Base-by-base conservation (phyloP, 2,888 invertebrate species). In the Hybos culiciformis region DNA sequence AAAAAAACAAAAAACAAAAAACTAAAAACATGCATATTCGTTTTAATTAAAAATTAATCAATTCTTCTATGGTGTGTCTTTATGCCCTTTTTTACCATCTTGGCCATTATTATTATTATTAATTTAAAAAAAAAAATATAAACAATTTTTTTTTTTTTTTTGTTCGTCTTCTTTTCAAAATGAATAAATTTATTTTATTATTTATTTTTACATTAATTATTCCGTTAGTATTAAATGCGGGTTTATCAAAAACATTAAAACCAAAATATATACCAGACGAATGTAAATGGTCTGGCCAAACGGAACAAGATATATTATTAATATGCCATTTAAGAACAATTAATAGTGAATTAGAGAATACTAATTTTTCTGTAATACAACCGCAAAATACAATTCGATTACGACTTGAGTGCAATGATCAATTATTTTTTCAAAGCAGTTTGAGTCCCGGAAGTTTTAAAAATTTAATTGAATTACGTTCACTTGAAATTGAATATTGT, bases 201-300 rank as follows among this genome's bases (percentile, higher is more conserved):
- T 26, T 26, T 26, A 12, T n/a, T n/a, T n/a, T n/a, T n/a, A n/a
- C n/a, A n/a, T n/a, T n/a, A n/a, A n/a, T n/a, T 32, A 19, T 36
- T 36, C 12, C 19, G 19, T 36, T n/a, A 20, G 56, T 66, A 37
- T 54, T 65, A 43, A 62, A 64, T 43, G 63, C 63, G 37, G 64
- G 65, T 15, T 54, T 65, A 41, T 64, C 63, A 49, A 65, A 66
- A 48, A 64, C 66, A 41, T n/a, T n/a, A n/a, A n/a, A n/a, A n/a
- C n/a, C n/a, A n/a, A n/a, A n/a, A n/a, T n/a, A n/a, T n/a, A n/a
- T 85, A 51, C 87, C 87, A 40, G 85, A 86, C 61, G 84, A 87
- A 63, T 90, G 88, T 61, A 60, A 64, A 45, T 66, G 66, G 65
- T 63, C 62, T 26, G 63, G 64, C 45, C 58, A 57, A 43, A 59